These are phyloP conservation scores for Epicauta chinensis DNA, from an alignment of 1,140 invertebrate genomes.

Conservation along the genomic window DNA sequence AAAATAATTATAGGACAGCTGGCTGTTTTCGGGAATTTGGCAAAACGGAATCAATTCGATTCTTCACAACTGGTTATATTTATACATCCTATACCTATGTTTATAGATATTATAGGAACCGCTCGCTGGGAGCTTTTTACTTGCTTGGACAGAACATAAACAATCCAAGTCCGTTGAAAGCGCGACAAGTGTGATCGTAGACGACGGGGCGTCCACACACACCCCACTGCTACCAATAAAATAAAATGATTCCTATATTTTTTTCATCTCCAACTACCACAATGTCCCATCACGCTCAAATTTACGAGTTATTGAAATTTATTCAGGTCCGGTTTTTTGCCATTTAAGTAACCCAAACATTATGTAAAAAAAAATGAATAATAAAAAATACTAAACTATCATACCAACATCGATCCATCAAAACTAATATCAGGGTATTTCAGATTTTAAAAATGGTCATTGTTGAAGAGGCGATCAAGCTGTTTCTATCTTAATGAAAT, in stretches of 20 bases:
- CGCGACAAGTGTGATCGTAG: slow-evolving; percentile 29
- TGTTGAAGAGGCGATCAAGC: slow-evolving; percentile 27
- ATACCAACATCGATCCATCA: slow-evolving; percentile 15
- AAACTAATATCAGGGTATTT: slow-evolving; percentile 22
- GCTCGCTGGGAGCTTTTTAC: slow-evolving; percentile 16
- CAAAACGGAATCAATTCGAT: no score
- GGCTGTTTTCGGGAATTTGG: no score
- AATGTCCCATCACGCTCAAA: slow-evolving; percentile 22
- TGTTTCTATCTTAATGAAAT: slow-evolving; percentile 38
- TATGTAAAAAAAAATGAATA: no score
- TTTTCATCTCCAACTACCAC: background rate
- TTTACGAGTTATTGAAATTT: slow-evolving; percentile 35
- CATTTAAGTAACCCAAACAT: no score
- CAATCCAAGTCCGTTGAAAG: slow-evolving; percentile 31
- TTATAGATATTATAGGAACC: background rate
- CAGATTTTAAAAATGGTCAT: slow-evolving; percentile 28
- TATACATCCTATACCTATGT: no score
- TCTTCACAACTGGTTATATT: no score
- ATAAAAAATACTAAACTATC: no score
- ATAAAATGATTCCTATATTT: slow-evolving; percentile 30
- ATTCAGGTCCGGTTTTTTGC: slow-evolving; percentile 15
- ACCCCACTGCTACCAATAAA: slow-evolving; percentile 33
- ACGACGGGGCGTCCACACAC: slow-evolving; percentile 22
- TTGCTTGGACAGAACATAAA: slow-evolving; percentile 20
- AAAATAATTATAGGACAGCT: no score